Base-by-base conservation (phyloP, 1,140 invertebrate species). In the Temnothorax curvispinosus region DNA sequence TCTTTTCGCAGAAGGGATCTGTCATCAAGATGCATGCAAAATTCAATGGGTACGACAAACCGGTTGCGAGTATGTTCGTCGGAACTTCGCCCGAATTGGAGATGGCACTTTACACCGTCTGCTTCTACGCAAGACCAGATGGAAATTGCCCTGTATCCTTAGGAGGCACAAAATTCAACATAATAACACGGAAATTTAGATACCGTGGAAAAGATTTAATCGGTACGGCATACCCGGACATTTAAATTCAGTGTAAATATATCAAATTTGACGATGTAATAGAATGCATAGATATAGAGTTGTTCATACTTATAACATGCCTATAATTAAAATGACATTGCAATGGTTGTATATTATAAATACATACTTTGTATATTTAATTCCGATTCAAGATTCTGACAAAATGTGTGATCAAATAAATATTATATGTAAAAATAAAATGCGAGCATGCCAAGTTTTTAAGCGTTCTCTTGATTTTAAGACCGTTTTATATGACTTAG, bases 81-180 rank as follows among this genome's bases (percentile, higher is more conserved):
- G 98, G 98, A 35, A 99, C 98, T 3, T 98, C 98, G 85, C 99
- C 98, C 0, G 99, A 99, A 95, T 96, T 99, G 89, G 98, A 99
- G 95, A 97, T 99, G 94, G 97, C 98, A 21, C 95, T 99, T 0
- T 99, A 99, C 93, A 98, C 98, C 0, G 96, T 98, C 9, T 99
- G 98, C 91, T 98, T 97, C 93, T 95, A 98, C 11, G 94, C 97
- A 4, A 96, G 98, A 81, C 96, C 97, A 0, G 97, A 98, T 87
- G 94, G 96, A 84, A 95, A 96, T 21, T 98, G 98, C 89, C 97
- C 97, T 4, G 95, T 98, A 5, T 97, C 97, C 56, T 94, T 98
- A 18, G 96, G 96, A 85, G 97, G 96, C 62, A 97, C 97, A 71
- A 96, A 96, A 65, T 96, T 98, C 82, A 96, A 97, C 85, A 97